Percentiles rank a stretch among this genome's conserved stretches.
Evolutionary conservation across 2,113 vertebrate genomes (phyloP).

Genomic region (Pimephales promelas): DNA sequence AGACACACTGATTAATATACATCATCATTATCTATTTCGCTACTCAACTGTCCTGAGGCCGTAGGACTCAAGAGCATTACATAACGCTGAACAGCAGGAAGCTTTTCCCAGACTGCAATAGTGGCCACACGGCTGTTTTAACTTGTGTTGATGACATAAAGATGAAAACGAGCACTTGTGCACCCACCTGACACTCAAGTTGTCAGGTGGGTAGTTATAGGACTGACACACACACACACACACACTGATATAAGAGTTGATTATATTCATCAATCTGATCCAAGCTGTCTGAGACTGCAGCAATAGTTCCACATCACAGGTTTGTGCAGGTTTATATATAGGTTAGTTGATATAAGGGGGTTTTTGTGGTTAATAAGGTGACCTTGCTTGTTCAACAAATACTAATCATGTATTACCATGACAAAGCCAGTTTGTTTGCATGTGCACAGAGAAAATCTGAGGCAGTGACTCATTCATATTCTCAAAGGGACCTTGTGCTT

Average conservation of each 20-base stretch:
- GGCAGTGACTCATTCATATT: background rate
- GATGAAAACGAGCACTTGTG: background rate
- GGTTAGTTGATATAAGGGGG: background rate
- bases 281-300: slow-evolving; percentile 23
- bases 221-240: background rate
- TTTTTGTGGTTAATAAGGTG: slow-evolving; percentile 10
- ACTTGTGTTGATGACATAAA: background rate
- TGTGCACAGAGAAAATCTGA: background rate
- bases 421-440: background rate
- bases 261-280: slow-evolving; percentile 31
- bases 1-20: slow-evolving; percentile 26
- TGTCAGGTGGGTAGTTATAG: slow-evolving; percentile 7
- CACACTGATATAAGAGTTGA: slow-evolving; percentile 15
- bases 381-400: slow-evolving; percentile 21
- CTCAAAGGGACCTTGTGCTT: background rate
- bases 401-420: background rate
- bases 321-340: slow-evolving; percentile 18
- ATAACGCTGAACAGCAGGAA: slow-evolving; percentile 15
- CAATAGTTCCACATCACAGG: slow-evolving; percentile 20
- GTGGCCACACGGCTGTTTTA: background rate
- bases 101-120: background rate
- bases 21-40: slow-evolving; percentile 16
- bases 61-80: slow-evolving; percentile 18
- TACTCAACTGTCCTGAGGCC: slow-evolving; percentile 13
- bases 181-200: background rate